Conservation (phyloP, 1,140 invertebrate genomes). For the Drosophila sechellia region DNA sequence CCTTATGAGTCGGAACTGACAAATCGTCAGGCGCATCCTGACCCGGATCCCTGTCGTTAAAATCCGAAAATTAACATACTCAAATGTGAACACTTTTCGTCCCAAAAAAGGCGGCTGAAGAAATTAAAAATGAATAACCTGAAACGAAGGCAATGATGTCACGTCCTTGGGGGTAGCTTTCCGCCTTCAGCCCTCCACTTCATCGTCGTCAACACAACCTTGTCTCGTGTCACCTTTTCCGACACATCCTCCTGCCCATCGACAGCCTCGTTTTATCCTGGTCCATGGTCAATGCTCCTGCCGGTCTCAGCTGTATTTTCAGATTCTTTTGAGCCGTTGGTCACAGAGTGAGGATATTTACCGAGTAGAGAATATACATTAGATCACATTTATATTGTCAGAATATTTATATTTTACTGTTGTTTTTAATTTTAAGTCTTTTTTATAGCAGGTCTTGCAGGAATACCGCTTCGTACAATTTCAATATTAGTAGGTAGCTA, state of each 20-base stretch:
- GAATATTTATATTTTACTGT: too few relatives aligned
- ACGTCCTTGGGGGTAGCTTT: slow-evolving; percentile 10
- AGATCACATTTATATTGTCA: background rate
- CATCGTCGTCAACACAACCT: slow-evolving; percentile 30
- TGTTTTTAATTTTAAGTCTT: too few relatives aligned
- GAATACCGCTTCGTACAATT: too few relatives aligned
- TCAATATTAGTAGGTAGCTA: too few relatives aligned
- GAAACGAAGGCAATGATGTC: slow-evolving; percentile 38
- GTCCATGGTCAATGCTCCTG: slow-evolving; percentile 44
- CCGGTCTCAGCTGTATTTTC: slow-evolving; percentile 31
- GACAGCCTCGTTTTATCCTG: slow-evolving; percentile 10
- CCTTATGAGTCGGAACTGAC: slow-evolving; percentile 84
- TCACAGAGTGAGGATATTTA: background rate
- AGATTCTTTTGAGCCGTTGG: background rate
- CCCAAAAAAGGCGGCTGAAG: slow-evolving; percentile 22
- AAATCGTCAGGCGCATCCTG: slow-evolving; percentile 58
- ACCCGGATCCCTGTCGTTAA: slow-evolving; percentile 34
- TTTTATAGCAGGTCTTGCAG: too few relatives aligned
- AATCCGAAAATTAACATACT: slow-evolving; percentile 74
- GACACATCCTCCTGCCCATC: slow-evolving; percentile 21
- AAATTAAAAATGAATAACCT: slow-evolving; percentile 74
- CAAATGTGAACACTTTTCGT: slow-evolving; percentile 58
- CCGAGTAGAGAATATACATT: background rate
- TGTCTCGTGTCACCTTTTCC: slow-evolving; percentile 53
- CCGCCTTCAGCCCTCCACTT: slow-evolving; percentile 8